phyloP scores from a whole-genome alignment of 2,113 vertebrate species.

The Mesitornis unicolor region DNA sequence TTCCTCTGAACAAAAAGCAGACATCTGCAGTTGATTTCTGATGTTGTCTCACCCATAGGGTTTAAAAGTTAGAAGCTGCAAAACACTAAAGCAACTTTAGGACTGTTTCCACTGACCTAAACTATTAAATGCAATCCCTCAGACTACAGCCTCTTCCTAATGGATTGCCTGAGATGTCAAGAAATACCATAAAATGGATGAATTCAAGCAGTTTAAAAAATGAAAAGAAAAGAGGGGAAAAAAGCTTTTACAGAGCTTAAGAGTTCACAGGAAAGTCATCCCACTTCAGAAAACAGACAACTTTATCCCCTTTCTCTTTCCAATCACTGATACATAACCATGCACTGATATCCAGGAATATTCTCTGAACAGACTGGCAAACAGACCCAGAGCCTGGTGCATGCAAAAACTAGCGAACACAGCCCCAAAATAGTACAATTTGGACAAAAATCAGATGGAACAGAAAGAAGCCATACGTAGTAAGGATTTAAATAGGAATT shows the following conservation, averaged over 20 bases:
- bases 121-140: background rate
- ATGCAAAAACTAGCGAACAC: background rate
- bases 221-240: rapidly evolving
- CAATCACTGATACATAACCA: background rate
- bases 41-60: background rate
- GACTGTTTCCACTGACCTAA: background rate
- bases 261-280: background rate
- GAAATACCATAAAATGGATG: background rate
- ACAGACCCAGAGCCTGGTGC: background rate
- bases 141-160: background rate
- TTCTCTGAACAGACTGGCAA: background rate
- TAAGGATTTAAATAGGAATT: background rate
- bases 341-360: background rate
- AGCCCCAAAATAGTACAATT: background rate
- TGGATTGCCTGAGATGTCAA: background rate
- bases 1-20: background rate
- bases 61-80: background rate
- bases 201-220: background rate
- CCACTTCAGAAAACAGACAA: background rate
- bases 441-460: background rate
- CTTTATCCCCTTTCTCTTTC: background rate
- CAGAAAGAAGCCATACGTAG: background rate
- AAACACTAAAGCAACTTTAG: background rate
- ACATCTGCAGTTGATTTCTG: background rate
- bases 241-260: background rate